Evolutionary conservation across 2,113 vertebrate genomes (phyloP), one percentile per base, ranked within the genome.

Genomic region (Melanocharis versteri): DNA sequence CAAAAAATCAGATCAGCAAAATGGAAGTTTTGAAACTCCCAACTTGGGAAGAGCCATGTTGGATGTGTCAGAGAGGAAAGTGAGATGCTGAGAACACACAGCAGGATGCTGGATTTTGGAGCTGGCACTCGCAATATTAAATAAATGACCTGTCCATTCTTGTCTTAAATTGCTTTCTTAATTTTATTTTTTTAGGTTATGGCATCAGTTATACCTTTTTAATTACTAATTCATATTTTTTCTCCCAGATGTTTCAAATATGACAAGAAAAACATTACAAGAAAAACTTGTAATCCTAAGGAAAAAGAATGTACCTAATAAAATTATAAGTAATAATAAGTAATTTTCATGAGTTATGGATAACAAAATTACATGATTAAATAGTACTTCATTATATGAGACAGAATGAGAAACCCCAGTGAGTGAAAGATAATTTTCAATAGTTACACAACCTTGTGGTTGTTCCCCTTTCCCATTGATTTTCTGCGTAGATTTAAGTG

Each of bases 321-420:
- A 68, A 96, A 92, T 90, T 94, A 54, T 31, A 87, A 84, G 83
- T 44, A 95, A 94, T 82, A 58, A 83, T 94, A 77, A 92, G 61
- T 76, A 81, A 93, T 97, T 96, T 96, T 83, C 76, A 88, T 95
- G 94, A 95, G 45, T 87, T 96, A 91, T 58, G 35, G n/a, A 89
- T 92, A 89, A 94, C 40, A 96, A 94, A 96, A 93, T 71, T 90
- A 39, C 84, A 75, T 93, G 8, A 95, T 96, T 96, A 96, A 97
- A 83, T 65, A 86, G 66, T 64, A 82, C 33, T 95, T 83, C 54
- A 89, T 97, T 90, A 90, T 92, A 93, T 91, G 90, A 89, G 77
- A 93, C 81, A 83, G 33, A 78, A 89, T 94, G 73, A 89, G 94
- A 90, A 91, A 53, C 60, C 64, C 15, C 9, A 64, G 88, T 87